Conservation (phyloP, 2,797 vertebrate genomes). For the Dendrocincla tyrannina region DNA sequence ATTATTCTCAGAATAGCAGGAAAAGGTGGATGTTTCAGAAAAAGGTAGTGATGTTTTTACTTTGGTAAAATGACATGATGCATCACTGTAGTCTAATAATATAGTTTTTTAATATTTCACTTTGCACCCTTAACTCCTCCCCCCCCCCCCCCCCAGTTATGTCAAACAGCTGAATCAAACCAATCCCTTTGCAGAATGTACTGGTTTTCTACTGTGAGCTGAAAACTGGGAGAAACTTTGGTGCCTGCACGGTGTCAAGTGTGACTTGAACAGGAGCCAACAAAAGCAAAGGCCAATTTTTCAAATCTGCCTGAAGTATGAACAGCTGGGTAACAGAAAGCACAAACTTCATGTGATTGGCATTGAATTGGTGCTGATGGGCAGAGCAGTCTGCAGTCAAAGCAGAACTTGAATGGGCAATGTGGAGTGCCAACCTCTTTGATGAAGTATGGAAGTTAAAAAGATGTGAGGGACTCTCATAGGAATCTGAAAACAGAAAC, state of each 20-base stretch:
- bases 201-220: background rate
- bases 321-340: background rate
- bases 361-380: background rate
- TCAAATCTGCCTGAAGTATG: background rate
- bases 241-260: background rate
- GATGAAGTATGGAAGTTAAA: background rate
- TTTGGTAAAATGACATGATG: background rate
- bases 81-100: background rate
- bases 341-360: background rate
- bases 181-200: background rate
- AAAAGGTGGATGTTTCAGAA: background rate
- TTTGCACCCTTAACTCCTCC: background rate
- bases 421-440: background rate
- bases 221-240: background rate
- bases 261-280: background rate
- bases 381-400: background rate
- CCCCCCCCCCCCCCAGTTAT: background rate
- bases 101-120: background rate
- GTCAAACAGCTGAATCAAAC: background rate
- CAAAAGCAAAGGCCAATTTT: background rate
- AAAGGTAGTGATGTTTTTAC: background rate
- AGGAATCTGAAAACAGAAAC: background rate
- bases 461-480: background rate
- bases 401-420: background rate
- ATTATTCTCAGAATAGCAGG: background rate